These are phyloP conservation scores for Hippocampus zosterae DNA, from an alignment of 2,113 vertebrate species.

Conservation along the genomic window DNA sequence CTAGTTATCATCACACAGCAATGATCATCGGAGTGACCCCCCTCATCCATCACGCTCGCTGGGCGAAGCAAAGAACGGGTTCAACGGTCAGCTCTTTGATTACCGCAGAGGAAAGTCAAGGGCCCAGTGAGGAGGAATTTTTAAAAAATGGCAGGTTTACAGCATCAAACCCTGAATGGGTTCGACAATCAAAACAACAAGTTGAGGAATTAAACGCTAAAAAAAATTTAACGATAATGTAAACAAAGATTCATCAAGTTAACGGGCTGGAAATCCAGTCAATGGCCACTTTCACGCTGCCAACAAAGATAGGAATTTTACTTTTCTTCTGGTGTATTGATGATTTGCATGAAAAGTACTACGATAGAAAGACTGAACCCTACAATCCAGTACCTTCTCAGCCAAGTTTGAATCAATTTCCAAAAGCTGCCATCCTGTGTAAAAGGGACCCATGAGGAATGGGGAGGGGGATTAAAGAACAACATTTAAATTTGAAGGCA, in stretches of 20 bases:
- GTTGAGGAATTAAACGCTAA: slow-evolving; percentile 18
- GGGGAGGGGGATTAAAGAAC: no score
- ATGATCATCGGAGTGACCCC: slow-evolving; percentile 36
- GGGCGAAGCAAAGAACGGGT: slow-evolving; percentile 47
- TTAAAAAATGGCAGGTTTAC: slow-evolving; percentile 46
- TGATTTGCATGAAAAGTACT: neutral
- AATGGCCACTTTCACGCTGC: neutral
- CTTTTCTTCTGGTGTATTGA: neutral
- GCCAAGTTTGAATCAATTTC: neutral
- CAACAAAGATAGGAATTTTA: neutral
- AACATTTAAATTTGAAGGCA: no score
- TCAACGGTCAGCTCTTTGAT: slow-evolving; percentile 60
- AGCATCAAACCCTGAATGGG: slow-evolving; percentile 25
- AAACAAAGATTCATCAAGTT: slow-evolving; percentile 23
- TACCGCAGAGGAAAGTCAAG: slow-evolving; percentile 59
- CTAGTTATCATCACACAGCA: slow-evolving; percentile 7
- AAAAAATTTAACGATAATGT: slow-evolving; percentile 3
- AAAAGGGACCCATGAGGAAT: neutral
- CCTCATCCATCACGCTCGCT: slow-evolving; percentile 69
- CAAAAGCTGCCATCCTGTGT: neutral
- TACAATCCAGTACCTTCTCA: neutral
- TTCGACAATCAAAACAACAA: slow-evolving; percentile 28
- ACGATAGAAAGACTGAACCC: neutral
- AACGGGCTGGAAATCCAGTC: neutral
- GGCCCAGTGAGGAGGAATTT: slow-evolving; percentile 61